A percentile compares a stretch with the other conserved stretches of the same genome.
These are phyloP conservation scores for Hestina assimilis DNA, from an alignment of 1,140 invertebrate genomes.

Conservation along the genomic window DNA sequence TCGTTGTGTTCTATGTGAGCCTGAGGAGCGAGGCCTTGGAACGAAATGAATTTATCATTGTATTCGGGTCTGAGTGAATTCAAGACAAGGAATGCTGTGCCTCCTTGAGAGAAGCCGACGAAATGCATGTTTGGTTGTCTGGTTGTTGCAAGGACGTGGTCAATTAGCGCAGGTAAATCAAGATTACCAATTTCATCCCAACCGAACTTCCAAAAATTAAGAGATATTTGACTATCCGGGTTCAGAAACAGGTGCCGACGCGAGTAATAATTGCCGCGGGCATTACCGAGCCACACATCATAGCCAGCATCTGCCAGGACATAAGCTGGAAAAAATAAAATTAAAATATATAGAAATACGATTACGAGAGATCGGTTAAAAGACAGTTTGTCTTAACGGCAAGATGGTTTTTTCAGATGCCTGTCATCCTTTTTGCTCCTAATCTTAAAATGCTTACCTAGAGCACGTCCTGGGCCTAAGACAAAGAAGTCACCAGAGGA, in stretches of 20 bases:
- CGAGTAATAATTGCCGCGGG: conserved; percentile 84
- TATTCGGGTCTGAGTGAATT: conserved; percentile 79
- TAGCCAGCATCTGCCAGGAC: conserved; percentile 84
- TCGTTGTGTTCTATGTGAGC: conserved; percentile 8
- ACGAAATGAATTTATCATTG: conserved; percentile 63
- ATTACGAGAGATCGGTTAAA: background rate
- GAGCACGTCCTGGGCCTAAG: conserved; percentile 31
- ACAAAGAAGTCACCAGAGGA: conserved; percentile 80
- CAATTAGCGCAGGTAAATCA: conserved; percentile 83
- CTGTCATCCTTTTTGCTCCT: too few relatives aligned
- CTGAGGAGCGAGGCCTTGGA: conserved; percentile 30
- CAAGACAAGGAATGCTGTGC: conserved; percentile 79
- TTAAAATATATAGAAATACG: background rate
- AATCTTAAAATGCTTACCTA: too few relatives aligned
- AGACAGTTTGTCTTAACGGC: too few relatives aligned
- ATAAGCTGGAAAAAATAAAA: conserved; percentile 37
- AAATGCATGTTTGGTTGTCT: conserved; percentile 75
- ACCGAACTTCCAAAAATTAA: conserved; percentile 80
- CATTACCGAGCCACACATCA: conserved; percentile 88
- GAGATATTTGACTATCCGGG: conserved; percentile 58
- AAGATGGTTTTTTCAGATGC: too few relatives aligned
- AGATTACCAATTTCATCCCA: conserved; percentile 82
- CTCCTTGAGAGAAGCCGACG: conserved; percentile 78
- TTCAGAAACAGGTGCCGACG: conserved; percentile 78
- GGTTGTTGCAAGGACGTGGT: conserved; percentile 79